Conservation (phyloP, 2,888 invertebrate genomes). For the Platycheirus albimanus region DNA sequence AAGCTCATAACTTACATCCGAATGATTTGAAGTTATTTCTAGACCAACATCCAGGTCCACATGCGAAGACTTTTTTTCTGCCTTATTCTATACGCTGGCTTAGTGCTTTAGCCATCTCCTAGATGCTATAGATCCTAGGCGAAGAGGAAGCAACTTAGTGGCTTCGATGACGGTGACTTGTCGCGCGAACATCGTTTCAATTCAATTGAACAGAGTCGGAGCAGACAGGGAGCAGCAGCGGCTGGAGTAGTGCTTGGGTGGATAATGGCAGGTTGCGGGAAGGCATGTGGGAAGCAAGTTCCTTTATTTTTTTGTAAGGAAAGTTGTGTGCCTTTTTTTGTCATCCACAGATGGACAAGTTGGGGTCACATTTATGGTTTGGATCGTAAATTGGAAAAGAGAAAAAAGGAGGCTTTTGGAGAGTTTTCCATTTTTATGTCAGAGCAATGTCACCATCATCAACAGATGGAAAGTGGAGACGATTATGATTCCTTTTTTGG, state of each 20-base stretch:
- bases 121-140: too few species aligned
- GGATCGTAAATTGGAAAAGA: constrained; percentile 63
- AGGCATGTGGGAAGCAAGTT: constrained; percentile 46
- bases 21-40: constrained; percentile 74
- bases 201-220: constrained; percentile 53
- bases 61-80: too few species aligned
- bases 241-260: constrained; percentile 21
- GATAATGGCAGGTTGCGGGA: constrained; percentile 43
- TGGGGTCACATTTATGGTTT: constrained; percentile 68
- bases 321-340: constrained; percentile 14
- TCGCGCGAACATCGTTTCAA: constrained; percentile 61
- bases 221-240: constrained; percentile 43
- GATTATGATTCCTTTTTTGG: constrained; percentile 56
- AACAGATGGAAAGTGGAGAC: constrained; percentile 55
- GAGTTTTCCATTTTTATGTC: constrained; percentile 14
- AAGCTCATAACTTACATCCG: constrained; percentile 74
- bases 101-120: constrained; percentile 6
- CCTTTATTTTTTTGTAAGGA: background rate
- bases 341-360: constrained; percentile 60
- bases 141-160: constrained; percentile 50
- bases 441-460: constrained; percentile 6
- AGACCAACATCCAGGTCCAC: constrained; percentile 41
- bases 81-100: background rate
- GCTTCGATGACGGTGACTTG: constrained; percentile 58
- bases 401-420: constrained; percentile 4